Base-by-base conservation (phyloP, 1,140 invertebrate species). In the Sycophaga agraensis region DNA sequence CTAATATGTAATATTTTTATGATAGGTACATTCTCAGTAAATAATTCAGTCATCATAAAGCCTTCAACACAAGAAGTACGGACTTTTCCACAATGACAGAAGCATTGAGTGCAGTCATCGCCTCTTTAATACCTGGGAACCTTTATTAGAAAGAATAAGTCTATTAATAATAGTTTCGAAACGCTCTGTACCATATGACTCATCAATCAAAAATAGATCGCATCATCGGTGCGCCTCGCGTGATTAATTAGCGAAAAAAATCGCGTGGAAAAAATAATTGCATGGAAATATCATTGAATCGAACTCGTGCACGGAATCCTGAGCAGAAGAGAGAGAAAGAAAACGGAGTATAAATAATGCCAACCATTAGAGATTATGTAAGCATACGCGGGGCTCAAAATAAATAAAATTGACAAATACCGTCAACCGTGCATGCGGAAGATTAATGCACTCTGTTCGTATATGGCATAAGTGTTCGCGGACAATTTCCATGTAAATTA, bases 401-500 rank as follows among this genome's bases (percentile, higher is more conserved):
- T 55, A 67, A 70, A 66, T 63, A 66, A 68, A 70, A 67, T 66
- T 55, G 60, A 65, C 63, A 65, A 65, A 66, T 67, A 62, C 58
- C 34, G 17, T 53, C 45, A 65, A 50, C 55, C 50, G 63, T 56
- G 54, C 53, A 60, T 21, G 9, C 59, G 54, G 35, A 67, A 68
- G 65, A 73, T 72, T 68, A 68, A 69, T 70, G 66, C 65, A 68
- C 64, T 66, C 49, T 63, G 45, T 43, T 60, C n/a, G n/a, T 50
- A 68, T 68, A 56, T 63, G 60, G 16, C 16, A 28, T 21, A 19
- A n/a, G n/a, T n/a, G n/a, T n/a, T n/a, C n/a, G n/a, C n/a, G n/a
- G 65, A 70, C 66, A 73, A 70, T 70, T 70, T 68, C 35, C 64
- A 73, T 70, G 56, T 54, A 68, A 71, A 72, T 70, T 65, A 50